Percentiles rank a stretch among this genome's conserved stretches.
Evolutionary conservation across 2,888 invertebrate genomes (phyloP).

Genomic region (Exephanes ischioxanthus): DNA sequence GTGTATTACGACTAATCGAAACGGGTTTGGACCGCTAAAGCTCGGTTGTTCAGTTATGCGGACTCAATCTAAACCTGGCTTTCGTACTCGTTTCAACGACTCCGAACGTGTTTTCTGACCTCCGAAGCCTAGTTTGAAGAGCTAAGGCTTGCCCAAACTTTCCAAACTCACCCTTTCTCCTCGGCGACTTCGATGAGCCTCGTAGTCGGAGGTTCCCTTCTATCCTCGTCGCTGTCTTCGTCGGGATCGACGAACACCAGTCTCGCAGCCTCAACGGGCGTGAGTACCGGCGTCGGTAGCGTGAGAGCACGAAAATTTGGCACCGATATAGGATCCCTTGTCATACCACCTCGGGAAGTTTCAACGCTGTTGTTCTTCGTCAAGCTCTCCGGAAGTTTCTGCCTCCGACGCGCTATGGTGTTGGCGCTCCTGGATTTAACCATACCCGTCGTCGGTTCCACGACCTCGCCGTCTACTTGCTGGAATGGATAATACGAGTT

Average conservation of each 20-base stretch:
- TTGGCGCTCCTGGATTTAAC: constrained; percentile 85
- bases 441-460: constrained; percentile 83
- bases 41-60: not conserved
- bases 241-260: constrained; percentile 91
- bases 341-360: constrained; percentile 81
- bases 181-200: constrained; percentile 83
- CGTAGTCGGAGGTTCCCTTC: constrained; percentile 80
- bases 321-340: constrained; percentile 90
- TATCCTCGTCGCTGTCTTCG: constrained; percentile 86
- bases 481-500: constrained; percentile 84
- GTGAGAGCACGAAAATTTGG: constrained; percentile 90
- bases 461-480: constrained; percentile 83
- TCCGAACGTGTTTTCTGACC: not conserved
- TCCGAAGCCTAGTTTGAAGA: not conserved
- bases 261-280: constrained; percentile 89
- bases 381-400: constrained; percentile 75
- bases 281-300: constrained; percentile 88
- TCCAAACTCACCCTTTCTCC: constrained; percentile 75
- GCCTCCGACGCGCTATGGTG: constrained; percentile 83
- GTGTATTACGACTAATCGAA: not conserved
- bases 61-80: not conserved
- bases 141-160: not conserved
- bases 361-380: constrained; percentile 68
- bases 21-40: not conserved
- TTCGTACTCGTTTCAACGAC: not conserved